Evolutionary conservation across 53 echinoderm and acorn worm genomes (phyloP).

Genomic region (Astropecten irregularis): DNA sequence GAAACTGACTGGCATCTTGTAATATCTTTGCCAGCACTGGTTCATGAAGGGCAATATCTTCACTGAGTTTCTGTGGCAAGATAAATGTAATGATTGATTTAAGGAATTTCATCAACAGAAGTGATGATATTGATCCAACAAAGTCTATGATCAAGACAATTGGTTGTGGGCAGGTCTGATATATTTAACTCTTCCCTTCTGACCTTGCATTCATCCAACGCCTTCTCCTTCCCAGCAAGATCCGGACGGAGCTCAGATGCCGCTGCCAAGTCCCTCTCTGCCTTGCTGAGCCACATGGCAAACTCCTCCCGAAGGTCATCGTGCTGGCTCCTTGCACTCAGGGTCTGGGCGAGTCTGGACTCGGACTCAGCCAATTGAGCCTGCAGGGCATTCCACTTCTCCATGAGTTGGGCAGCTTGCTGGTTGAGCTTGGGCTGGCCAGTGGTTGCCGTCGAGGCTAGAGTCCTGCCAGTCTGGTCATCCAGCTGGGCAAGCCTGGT

Average conservation of each 20-base stretch:
- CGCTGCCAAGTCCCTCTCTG: constrained; percentile 41
- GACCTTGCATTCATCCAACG: constrained; percentile 67
- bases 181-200: neutral
- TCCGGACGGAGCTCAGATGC: constrained; percentile 52
- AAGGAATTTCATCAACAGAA: no score
- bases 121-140: no score
- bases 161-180: no score
- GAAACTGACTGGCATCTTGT: neutral
- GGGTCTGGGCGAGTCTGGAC: constrained; percentile 45
- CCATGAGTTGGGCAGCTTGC: constrained; percentile 9
- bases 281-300: constrained; percentile 58
- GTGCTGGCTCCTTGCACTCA: constrained; percentile 61
- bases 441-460: constrained; percentile 67
- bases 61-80: neutral
- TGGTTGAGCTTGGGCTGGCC: constrained; percentile 58
- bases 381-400: constrained; percentile 50
- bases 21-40: neutral
- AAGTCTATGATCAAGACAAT: no score
- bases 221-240: constrained; percentile 56
- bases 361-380: constrained; percentile 39
- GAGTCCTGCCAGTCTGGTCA: constrained; percentile 35
- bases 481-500: constrained; percentile 29
- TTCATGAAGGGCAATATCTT: neutral
- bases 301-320: constrained; percentile 42
- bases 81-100: neutral